Base-by-base conservation (phyloP, 2,888 invertebrate species). In the Pherbina coryleti region DNA sequence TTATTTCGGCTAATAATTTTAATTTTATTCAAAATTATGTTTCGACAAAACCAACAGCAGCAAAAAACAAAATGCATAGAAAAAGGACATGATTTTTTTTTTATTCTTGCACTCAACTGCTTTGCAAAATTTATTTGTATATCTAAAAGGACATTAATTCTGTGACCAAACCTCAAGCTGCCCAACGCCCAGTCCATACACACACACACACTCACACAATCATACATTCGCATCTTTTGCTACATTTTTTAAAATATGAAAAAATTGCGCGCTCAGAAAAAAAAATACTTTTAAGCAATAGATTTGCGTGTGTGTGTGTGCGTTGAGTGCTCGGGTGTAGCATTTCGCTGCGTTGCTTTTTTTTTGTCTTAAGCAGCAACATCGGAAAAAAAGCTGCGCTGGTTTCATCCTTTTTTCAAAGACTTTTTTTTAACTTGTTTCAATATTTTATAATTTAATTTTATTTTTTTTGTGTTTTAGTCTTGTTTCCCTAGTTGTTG, bases 81-180 rank as follows among this genome's bases (percentile, higher is more conserved):
- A 81, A 81, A 80, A 81, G 80, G 77, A 80, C 79, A 80, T 49
- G 44, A 11, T 44, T 44, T 44, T 44, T 14, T 44, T 44, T 55
- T 22, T 31, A 14, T n/a, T 14, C 28, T 28, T 57, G 34, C 57
- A 57, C 72, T 64, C 74, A 64, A 74, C 74, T 74, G 74, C 66
- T 74, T 84, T 83, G 84, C 85, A 85, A 85, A 87, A 86, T 86
- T 84, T 86, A 86, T 84, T 87, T 86, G 84, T 85, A 82, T 85
- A 85, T 84, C 84, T 85, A 84, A 85, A 83, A 83, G 83, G 82
- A 85, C 83, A 84, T 85, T 85, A 84, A 85, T 85, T 85, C 82
- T 78, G 78, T 81, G 82, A 75, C 75, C 75, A 67, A 74, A 66
- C 53, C 74, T 74, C 73, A 62, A 72, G 72, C 74, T 64, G 74